Evolutionary conservation across 2,888 invertebrate genomes (phyloP), one percentile per base, ranked within the genome.

Genomic region (Pterostichus niger): DNA sequence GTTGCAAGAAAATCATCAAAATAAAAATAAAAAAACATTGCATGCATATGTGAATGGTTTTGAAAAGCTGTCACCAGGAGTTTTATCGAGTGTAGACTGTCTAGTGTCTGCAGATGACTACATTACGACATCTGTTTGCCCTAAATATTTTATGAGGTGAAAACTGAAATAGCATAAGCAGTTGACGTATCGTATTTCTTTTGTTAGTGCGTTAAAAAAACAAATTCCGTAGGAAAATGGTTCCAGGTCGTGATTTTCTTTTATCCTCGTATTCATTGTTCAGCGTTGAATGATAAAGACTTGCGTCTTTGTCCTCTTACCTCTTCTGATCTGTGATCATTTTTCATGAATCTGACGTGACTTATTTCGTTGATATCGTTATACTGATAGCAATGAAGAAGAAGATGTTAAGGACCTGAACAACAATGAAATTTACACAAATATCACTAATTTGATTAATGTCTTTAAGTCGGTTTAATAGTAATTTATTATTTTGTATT

Each of bases 101-200:
- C 49, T 49, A 13, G 49, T 13, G 56, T 2, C 13, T 17, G 10
- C 64, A 64, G 59, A 59, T 31, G 59, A 59, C 59, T 59, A 59
- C 59, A 59, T 59, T 59, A 59, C 31, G 3, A 59, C 59, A 11
- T 59, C 10, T 64, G 64, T 64, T 64, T 64, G 71, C 11, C 17
- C 46, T 44, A 46, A 71, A 71, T 71, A 71, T 71, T 75, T 75
- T 75, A 75, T 75, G 75, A 75, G 49, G 75, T 75, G 54, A 75
- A 75, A 75, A 75, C 75, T 52, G 52, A 75, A 75, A 52, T 75
- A 49, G 52, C 75, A 75, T 75, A 52, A 54, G 52, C 75, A 75
- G 33, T 15, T 24, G 52, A 52, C 49, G 75, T 75, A 75, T 75
- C 75, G 75, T 54, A 33, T 75, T 73, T 73, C 73, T 73, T 75